Evolutionary conservation across 2,888 invertebrate genomes (phyloP).

Genomic region (Caenorhabditis afra): DNA sequence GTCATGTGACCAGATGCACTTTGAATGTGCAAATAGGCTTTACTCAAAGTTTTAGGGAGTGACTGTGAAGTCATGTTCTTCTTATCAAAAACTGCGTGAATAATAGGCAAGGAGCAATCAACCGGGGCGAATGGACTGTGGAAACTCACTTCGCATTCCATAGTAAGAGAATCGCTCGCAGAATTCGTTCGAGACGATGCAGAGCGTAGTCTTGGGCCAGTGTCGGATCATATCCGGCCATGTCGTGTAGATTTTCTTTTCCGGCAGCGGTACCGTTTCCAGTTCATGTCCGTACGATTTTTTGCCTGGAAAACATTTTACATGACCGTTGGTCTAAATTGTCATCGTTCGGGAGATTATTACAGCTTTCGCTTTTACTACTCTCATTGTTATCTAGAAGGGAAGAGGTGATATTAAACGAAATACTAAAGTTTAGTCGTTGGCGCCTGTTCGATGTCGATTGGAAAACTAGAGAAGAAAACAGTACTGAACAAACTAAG

Average conservation of each 20-base stretch:
- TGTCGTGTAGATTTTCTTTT: constrained; percentile 67
- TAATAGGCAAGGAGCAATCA: not conserved
- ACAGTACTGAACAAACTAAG: too few relatives aligned
- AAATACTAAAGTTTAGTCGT: too few relatives aligned
- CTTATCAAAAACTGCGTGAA: constrained; percentile 1
- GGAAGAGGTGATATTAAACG: too few relatives aligned
- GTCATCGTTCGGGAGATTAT: not conserved
- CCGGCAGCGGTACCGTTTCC: constrained; percentile 55
- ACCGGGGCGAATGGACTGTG: not conserved
- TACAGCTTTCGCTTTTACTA: not conserved
- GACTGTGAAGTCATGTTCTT: not conserved
- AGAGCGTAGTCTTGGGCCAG: constrained; percentile 79
- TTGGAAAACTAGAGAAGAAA: too few relatives aligned
- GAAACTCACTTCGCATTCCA: constrained; percentile 90
- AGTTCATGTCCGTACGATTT: constrained; percentile 49
- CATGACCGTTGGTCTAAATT: not conserved
- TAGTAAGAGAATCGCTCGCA: constrained; percentile 97
- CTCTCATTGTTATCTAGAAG: too few relatives aligned
- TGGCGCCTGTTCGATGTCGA: too few relatives aligned
- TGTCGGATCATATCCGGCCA: constrained; percentile 73
- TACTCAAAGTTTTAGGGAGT: not conserved
- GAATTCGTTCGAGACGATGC: constrained; percentile 95
- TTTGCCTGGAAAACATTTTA: constrained; percentile 25
- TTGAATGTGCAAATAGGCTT: not conserved
- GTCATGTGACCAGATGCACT: constrained; percentile 10